These are phyloP conservation scores for Hiodon alosoides DNA, from an alignment of 2,113 vertebrate genomes.

Conservation along the genomic window DNA sequence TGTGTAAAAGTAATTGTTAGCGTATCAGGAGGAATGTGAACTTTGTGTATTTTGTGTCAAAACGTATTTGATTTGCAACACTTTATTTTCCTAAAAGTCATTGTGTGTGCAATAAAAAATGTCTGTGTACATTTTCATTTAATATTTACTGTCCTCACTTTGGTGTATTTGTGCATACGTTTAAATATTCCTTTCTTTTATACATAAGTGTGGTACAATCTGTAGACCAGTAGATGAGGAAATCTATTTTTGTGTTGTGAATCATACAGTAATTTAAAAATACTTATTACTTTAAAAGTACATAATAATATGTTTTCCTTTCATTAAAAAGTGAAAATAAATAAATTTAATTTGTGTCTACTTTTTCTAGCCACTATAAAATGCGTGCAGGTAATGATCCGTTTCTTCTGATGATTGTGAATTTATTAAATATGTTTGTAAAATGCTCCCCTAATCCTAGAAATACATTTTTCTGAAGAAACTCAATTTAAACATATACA, in stretches of 20 bases:
- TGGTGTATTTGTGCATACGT: slow-evolving; percentile 13
- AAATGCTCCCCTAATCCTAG: too few species aligned
- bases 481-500: too few species aligned
- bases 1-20: slow-evolving; percentile 4
- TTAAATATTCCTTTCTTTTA: not conserved
- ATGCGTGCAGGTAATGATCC: too few species aligned
- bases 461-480: too few species aligned
- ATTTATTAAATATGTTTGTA: too few species aligned
- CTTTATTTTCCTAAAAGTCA: not conserved
- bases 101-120: not conserved
- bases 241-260: slow-evolving; percentile 17
- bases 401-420: too few species aligned
- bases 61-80: slow-evolving; percentile 1
- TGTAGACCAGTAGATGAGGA: slow-evolving; percentile 24
- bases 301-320: slow-evolving; percentile 9
- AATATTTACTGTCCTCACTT: not conserved
- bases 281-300: slow-evolving; percentile 6
- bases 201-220: slow-evolving; percentile 17
- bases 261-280: slow-evolving; percentile 7
- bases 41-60: not conserved
- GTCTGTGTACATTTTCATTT: not conserved
- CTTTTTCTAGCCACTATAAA: too few species aligned
- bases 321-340: slow-evolving; percentile 14
- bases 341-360: not conserved
- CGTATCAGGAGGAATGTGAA: not conserved